Evolutionary conservation across 1,140 invertebrate species (phyloP), one percentile per base, ranked within the genome.

Genomic region (Drosophila sucinea): DNA sequence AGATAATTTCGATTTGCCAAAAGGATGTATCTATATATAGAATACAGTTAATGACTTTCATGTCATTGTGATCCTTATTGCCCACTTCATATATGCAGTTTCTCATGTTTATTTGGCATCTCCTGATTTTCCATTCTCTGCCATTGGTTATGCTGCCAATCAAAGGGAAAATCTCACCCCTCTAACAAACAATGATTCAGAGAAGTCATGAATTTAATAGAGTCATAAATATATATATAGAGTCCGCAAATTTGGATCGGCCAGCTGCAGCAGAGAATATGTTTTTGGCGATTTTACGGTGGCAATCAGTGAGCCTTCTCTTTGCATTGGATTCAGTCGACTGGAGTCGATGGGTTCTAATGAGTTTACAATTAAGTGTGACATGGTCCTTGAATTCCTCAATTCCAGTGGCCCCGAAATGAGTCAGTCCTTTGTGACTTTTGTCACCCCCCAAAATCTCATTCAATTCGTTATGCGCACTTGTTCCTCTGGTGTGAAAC

Each of bases 341-440:
- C 30, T 17, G 3, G 33, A 70, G 33, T 30, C 55, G 72, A 68
- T 51, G 44, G 67, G 40, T 33, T 65, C 80, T 89, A 89, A 89
- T 89, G 84, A 89, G 84, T 89, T 83, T 89, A 78, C 84, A 80
- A 89, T 89, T 84, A 89, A 83, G 84, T 83, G 84, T 89, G 77
- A 89, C 82, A 85, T 41, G 44, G 44, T 41, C 51, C 63, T 70
- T 66, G 60, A 67, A 74, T 67, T 74, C 63, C 25, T 5, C 30
- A 30, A 3, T 35, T 35, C 4, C 10, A 40, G 1, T 35, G 5
- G 4, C 32, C 30, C 29, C n/a, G 40, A 25, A n/a, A 23, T 11
- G 11, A 11, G 0, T 25, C 29, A 1, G 17, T 32, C 25, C 41
- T 17, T 30, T 30, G 44, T 51, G 44, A 51, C 23, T 51, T 23